Base-by-base conservation (phyloP, 1,140 invertebrate genomes). In the Zaprionus davidi region DNA sequence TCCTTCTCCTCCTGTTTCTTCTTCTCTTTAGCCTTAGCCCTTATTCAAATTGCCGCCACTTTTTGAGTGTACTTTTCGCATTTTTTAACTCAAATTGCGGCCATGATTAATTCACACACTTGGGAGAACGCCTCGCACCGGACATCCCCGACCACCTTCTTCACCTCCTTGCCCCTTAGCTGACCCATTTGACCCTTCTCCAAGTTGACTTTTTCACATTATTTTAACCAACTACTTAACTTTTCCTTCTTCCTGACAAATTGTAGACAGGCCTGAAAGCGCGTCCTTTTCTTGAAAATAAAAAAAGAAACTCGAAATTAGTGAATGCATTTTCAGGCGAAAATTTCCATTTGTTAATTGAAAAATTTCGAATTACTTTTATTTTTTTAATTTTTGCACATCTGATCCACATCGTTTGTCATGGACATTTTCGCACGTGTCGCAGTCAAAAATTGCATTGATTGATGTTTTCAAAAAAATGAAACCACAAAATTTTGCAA, bases 1-100 rank as follows among this genome's bases (percentile, higher is more conserved):
- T 34, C 9, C 3, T 31, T 0, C 28, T 3, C 31, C 3, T 34
- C 31, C 7, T 34, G 0, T 34, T 11, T 3, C 2, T 31, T 0
- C 3, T 31, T 9, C 28, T 9, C 34, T n/a, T 72, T 56, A 31
- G 6, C 41, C 36, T 13, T 2, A 9, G 9, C 11, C 64, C 17
- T 88, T 81, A 81, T 90, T 78, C 75, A 87, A 87, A 87, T 90
- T 90, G 76, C 38, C 71, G 34, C 75, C 78, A 56, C 70, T 46
- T 88, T 87, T 90, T 88, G 65, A 72, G 71, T 84, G 84, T 90
- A 88, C 81, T 90, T 88, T 88, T 81, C 71, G 58, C 85, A 84
- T 88, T 88, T 87, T 85, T 88, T 84, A 84, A 88, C 71, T 79
- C 64, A 79, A 82, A 83, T 79, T 90, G 81, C 59, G 63, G 70